These are phyloP conservation scores for Vireo altiloquus DNA, from an alignment of 2,113 vertebrate species.

Conservation along the genomic window DNA sequence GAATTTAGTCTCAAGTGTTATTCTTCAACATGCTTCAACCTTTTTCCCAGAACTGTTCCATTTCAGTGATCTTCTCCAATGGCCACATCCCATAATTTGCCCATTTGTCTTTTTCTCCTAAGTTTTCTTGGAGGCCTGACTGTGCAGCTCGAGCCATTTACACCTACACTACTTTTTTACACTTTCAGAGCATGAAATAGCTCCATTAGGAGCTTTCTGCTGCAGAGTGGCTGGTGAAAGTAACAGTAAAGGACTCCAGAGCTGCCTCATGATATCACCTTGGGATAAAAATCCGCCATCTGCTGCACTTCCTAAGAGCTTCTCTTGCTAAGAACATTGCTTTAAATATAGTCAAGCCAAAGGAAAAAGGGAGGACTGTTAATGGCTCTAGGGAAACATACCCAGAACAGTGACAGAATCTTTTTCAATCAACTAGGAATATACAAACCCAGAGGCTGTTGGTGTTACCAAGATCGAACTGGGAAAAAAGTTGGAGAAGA, in stretches of 20 bases:
- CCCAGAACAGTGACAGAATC: background rate
- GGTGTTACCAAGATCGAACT: background rate
- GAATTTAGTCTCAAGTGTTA: background rate
- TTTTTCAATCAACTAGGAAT: background rate
- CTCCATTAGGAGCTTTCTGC: background rate
- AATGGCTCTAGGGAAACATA: background rate
- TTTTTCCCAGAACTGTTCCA: background rate
- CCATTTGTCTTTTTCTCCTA: background rate
- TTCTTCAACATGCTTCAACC: background rate
- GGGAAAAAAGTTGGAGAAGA: background rate
- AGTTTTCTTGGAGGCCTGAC: background rate
- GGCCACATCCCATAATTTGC: background rate
- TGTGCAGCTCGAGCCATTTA: background rate
- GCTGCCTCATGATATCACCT: background rate
- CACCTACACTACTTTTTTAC: background rate
- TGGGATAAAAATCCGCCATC: background rate
- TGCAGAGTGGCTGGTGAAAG: background rate
- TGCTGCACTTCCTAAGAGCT: background rate
- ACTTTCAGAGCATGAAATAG: background rate
- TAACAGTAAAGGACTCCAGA: background rate
- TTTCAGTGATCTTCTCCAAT: background rate
- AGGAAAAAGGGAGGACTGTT: background rate
- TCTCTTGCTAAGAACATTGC: background rate
- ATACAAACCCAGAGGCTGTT: background rate
- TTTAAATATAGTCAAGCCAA: background rate